Evolutionary conservation across 2,888 invertebrate species (phyloP).

Genomic region (Platerodrilus igneus): DNA sequence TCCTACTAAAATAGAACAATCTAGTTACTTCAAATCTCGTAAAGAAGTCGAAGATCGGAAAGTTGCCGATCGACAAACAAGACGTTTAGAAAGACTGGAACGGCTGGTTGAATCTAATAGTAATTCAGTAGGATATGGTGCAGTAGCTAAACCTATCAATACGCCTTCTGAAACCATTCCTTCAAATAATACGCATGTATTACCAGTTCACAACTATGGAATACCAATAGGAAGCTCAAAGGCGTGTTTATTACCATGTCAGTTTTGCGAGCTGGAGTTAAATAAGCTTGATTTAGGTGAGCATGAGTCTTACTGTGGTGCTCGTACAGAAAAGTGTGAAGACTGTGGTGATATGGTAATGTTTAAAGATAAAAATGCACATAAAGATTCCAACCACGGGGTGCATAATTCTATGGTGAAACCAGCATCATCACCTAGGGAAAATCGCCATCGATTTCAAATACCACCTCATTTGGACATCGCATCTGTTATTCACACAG

Average conservation of each 20-base stretch:
- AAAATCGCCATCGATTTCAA: too few relatives aligned
- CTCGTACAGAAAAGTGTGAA: conserved; percentile 63
- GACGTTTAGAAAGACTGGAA: conserved; percentile 20
- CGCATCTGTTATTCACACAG: conserved; percentile 41
- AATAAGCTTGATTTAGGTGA: conserved; percentile 56
- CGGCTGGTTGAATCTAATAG: conserved; percentile 14
- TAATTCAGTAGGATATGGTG: too few relatives aligned
- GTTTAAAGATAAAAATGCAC: conserved; percentile 62
- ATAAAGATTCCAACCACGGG: conserved; percentile 62
- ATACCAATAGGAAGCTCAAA: too few relatives aligned
- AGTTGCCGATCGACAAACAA: conserved; percentile 20
- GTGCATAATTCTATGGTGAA: conserved; percentile 1
- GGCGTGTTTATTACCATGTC: conserved; percentile 52
- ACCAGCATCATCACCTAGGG: too few relatives aligned
- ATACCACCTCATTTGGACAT: not conserved
- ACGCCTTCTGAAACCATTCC: too few relatives aligned
- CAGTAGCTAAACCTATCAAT: too few relatives aligned
- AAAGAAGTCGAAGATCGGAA: conserved; percentile 39
- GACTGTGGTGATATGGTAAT: conserved; percentile 66
- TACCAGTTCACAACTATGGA: not conserved
- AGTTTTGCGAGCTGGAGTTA: conserved; percentile 63
- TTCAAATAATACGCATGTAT: not conserved
- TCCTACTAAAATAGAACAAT: conserved; percentile 34
- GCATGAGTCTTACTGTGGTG: conserved; percentile 68
- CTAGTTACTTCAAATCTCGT: conserved; percentile 34